A percentile compares a stretch with the other conserved stretches of the same genome.
Conservation (phyloP, 2,113 vertebrate species). For the Cettia cetti region DNA sequence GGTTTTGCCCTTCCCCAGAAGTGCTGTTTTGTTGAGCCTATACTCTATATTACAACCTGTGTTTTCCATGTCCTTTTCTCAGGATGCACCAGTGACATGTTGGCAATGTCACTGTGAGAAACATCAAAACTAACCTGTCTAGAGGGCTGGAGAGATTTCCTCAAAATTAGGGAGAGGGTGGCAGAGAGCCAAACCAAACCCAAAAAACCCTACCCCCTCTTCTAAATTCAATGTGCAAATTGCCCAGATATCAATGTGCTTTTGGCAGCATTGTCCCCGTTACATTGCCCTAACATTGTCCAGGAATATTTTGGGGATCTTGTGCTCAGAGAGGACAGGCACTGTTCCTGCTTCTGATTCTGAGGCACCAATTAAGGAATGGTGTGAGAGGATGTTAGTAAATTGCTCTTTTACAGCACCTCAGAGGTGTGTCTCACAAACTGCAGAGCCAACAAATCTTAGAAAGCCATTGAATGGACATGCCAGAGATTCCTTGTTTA, state of each 20-base stretch:
- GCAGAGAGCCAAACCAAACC: not conserved
- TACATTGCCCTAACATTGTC: not conserved
- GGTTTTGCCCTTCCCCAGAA: not conserved
- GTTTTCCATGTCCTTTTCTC: not conserved
- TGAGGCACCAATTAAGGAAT: not conserved
- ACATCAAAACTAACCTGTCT: not conserved
- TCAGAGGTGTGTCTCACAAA: not conserved
- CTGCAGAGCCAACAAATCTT: not conserved
- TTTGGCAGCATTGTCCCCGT: not conserved
- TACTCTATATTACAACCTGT: not conserved
- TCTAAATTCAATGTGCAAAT: not conserved
- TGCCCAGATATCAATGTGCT: not conserved
- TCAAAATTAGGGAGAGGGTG: not conserved
- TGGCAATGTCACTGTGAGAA: not conserved
- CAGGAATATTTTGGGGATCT: not conserved
- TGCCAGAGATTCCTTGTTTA: not conserved
- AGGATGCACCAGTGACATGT: not conserved
- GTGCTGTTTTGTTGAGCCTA: not conserved
- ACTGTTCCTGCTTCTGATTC: not conserved
- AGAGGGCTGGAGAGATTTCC: not conserved
- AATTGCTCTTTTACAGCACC: not conserved
- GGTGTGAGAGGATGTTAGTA: not conserved
- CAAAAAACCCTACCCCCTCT: not conserved
- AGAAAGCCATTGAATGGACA: not conserved
- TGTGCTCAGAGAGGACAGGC: not conserved